phyloP scores from a whole-genome alignment of 2,797 vertebrate genomes.

The Yasuhikotakia modesta region DNA sequence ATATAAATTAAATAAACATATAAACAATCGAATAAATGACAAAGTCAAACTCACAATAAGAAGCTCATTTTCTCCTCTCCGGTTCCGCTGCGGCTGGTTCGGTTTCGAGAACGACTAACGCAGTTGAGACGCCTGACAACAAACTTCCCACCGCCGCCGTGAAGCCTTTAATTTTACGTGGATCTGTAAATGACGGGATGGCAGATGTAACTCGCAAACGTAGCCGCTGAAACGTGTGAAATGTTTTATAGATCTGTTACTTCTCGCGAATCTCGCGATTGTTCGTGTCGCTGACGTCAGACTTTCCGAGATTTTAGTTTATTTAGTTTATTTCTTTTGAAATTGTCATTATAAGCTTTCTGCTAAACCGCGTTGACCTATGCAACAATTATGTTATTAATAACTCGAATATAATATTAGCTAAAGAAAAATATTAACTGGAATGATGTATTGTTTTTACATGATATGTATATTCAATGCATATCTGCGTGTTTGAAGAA shows the following conservation, averaged over 20 bases:
- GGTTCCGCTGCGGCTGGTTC: not conserved
- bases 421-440: no score
- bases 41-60: conserved; percentile 74
- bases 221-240: no score
- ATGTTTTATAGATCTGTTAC: conserved; percentile 3
- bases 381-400: no score
- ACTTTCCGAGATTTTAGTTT: no score
- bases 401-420: not conserved
- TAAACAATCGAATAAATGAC: not conserved
- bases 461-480: no score
- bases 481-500: no score
- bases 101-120: not conserved
- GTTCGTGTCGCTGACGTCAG: conserved; percentile 10
- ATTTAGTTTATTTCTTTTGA: no score
- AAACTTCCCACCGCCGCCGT: conserved; percentile 31
- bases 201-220: no score
- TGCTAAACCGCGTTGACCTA: no score
- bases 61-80: conserved; percentile 74
- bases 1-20: no score
- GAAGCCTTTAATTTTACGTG: not conserved
- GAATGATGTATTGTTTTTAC: no score
- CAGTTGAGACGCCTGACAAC: conserved; percentile 15
- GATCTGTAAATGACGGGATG: not conserved
- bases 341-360: no score
- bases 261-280: conserved; percentile 20